A percentile compares a stretch with the other conserved stretches of the same genome.
Evolutionary conservation across 2,888 invertebrate genomes (phyloP).

Genomic region (Euzophera pinguis): DNA sequence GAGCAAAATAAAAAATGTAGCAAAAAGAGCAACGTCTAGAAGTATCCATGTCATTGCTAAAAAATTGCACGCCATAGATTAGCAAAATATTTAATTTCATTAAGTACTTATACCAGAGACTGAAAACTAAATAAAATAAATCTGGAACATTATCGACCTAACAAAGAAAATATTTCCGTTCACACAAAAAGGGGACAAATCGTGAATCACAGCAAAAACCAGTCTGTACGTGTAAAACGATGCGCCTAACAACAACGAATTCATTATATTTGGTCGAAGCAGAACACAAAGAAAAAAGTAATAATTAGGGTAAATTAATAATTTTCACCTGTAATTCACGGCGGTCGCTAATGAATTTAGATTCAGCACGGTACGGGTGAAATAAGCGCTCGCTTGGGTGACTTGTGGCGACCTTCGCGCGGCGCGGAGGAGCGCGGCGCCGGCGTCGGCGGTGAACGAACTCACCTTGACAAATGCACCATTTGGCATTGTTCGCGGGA

Average conservation of each 20-base stretch:
- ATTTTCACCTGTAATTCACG: slow-evolving; percentile 66
- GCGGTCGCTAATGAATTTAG: slow-evolving; percentile 60
- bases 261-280: slow-evolving; percentile 12
- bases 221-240: slow-evolving; percentile 9
- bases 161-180: slow-evolving; percentile 12
- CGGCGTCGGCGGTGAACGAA: slow-evolving; percentile 78
- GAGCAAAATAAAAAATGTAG: slow-evolving; percentile 7
- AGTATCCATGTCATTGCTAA: slow-evolving; percentile 2
- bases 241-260: slow-evolving; percentile 1
- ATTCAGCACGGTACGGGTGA: slow-evolving; percentile 45
- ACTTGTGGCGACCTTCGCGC: slow-evolving; percentile 72
- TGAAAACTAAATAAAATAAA: background rate
- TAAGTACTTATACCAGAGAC: background rate
- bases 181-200: slow-evolving; percentile 7
- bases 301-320: slow-evolving; percentile 35
- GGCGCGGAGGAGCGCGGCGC: slow-evolving; percentile 47
- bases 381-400: slow-evolving; percentile 46
- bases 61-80: slow-evolving; percentile 9
- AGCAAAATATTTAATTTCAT: background rate
- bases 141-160: background rate
- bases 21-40: slow-evolving; percentile 9
- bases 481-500: slow-evolving; percentile 81
- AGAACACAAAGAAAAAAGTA: slow-evolving; percentile 20
- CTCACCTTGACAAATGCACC: slow-evolving; percentile 81
- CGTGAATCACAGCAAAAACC: slow-evolving; percentile 17